Evolutionary conservation across 1,140 invertebrate genomes (phyloP).

Genomic region (Pseudoatta argentina): DNA sequence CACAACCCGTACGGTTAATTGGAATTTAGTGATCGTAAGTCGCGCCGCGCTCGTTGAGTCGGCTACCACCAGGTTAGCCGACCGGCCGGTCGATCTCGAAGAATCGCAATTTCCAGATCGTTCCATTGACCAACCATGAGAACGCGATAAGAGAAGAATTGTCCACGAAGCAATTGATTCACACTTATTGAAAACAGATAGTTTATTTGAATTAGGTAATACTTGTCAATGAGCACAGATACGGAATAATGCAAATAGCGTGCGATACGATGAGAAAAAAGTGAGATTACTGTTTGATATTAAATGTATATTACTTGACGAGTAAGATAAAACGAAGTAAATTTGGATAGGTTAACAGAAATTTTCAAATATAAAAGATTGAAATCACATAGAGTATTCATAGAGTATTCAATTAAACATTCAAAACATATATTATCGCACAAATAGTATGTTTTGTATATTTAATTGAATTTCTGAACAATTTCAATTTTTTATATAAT

Average conservation of each 20-base stretch:
- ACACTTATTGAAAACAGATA: not conserved
- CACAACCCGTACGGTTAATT: conserved; percentile 74
- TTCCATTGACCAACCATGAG: conserved; percentile 1
- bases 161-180: conserved; percentile 4
- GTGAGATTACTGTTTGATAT: not conserved
- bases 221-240: not conserved
- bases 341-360: too few relatives aligned
- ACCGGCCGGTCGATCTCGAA: conserved; percentile 52
- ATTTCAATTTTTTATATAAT: too few relatives aligned
- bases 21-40: conserved; percentile 80
- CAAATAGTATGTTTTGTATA: too few relatives aligned
- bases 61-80: conserved; percentile 26
- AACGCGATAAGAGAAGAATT: conserved; percentile 24
- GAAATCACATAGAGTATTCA: too few relatives aligned
- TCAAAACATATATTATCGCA: too few relatives aligned
- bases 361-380: too few relatives aligned
- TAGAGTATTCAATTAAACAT: too few relatives aligned
- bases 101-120: conserved; percentile 72
- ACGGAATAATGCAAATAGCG: not conserved
- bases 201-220: not conserved
- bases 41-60: conserved; percentile 55
- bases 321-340: too few relatives aligned
- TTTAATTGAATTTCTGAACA: too few relatives aligned
- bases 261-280: not conserved
- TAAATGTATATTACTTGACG: not conserved